These are phyloP conservation scores for Phylloscopus trochilus DNA, from an alignment of 2,113 vertebrate genomes.

Conservation along the genomic window DNA sequence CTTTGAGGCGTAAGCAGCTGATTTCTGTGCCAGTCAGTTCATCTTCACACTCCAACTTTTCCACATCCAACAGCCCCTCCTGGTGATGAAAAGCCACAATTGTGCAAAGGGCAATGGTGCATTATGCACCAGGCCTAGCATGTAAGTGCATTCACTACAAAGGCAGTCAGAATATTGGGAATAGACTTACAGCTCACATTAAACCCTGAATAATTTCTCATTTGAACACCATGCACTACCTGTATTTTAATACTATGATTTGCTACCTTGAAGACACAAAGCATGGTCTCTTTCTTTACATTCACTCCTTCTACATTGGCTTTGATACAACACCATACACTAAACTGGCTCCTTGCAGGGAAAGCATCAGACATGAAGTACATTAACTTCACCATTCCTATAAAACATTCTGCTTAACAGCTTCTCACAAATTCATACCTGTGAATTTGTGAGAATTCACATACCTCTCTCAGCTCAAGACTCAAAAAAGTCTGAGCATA, in stretches of 20 bases:
- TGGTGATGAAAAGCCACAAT: constrained; percentile 57
- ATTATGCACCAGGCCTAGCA: not conserved
- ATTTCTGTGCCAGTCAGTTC: constrained; percentile 96
- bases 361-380: not conserved
- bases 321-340: not conserved
- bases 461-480: not conserved
- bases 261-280: not conserved
- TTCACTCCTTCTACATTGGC: not conserved
- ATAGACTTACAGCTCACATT: not conserved
- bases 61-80: constrained; percentile 96
- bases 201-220: not conserved
- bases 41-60: constrained; percentile 92
- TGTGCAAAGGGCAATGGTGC: not conserved
- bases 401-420: not conserved
- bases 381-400: not conserved
- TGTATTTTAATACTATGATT: not conserved
- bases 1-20: constrained; percentile 95
- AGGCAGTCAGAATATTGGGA: not conserved
- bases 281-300: not conserved
- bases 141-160: not conserved
- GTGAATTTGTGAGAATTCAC: no score
- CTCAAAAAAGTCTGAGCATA: not conserved
- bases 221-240: not conserved
- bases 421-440: not conserved
- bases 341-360: not conserved